Base-by-base conservation (phyloP, 2,797 vertebrate genomes). In the Trematomus bernacchii region DNA sequence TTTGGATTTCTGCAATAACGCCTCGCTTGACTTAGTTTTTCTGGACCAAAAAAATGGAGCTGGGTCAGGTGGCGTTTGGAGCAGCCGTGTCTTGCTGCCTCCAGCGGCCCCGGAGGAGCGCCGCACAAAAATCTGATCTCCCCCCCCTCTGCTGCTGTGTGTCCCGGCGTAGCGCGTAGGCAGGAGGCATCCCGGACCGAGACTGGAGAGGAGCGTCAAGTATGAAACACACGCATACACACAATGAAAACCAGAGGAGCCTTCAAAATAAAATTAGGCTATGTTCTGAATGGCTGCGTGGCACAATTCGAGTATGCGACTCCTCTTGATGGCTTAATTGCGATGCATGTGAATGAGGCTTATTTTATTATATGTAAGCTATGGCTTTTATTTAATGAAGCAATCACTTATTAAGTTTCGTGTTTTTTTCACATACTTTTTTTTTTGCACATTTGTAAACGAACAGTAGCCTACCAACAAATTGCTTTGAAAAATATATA, bases 91-190 rank as follows among this genome's bases (percentile, higher is more conserved):
- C 77, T 59, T 68, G 63, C 79, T 80, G 84, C 86, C 88, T 86
- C 80, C 82, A 85, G 91, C 86, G 85, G 89, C 64, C 60, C 88
- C 82, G 47, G 85, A 88, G 90, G 90, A 80, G 89, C 76, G 78
- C 84, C 73, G 81, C 82, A 79, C 73, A 60, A 80, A 87, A 88
- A 89, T 85, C 71, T 70, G 80, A 92, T 81, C 84, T 48, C 68
- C 85, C 87, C 85, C 87, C 79, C 60, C 77, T 69, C 73, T 84
- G 68, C 85, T 79, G 79, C 51, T 76, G 80, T 69, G 72, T 77
- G 80, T 84, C 57, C 71, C 60, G 66, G 66, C 50, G 73, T 86
- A 65, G 78, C 48, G 46, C 72, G 68, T 62, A 50, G 65, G 70
- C 72, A 72, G 69, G 67, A 81, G 78, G 80, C 58, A 88, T 75